Evolutionary conservation across 1,140 invertebrate genomes (phyloP), one percentile per base, ranked within the genome.

Genomic region (Myzus persicae): DNA sequence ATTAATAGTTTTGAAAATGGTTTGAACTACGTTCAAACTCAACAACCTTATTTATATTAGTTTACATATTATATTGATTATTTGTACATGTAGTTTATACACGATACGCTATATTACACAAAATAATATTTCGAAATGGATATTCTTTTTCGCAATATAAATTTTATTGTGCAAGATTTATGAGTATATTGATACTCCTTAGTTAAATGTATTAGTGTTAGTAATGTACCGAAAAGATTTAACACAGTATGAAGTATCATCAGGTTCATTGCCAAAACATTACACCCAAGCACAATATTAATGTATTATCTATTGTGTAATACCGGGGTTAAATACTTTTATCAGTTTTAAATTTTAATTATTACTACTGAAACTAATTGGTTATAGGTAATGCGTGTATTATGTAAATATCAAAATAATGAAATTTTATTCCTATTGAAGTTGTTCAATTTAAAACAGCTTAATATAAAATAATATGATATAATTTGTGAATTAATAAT

Each of bases 221-320:
- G n/a, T 1, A 76, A 76, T 76, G n/a, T 42, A 87, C 3, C 36
- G 14, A 2, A 20, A n/a, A 46, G 6, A 46, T 87, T 87, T 22
- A 90, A 54, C 8, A 88, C 20, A 11, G 18, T 38, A 18, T 51
- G 5, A 42, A 90, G 22, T 46, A 82, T n/a, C 24, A 38, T 54
- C 48, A 54, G 46, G 88, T 90, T 90, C n/a, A n/a, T 90, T 90
- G 22, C 88, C 36, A 90, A 54, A 90, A 90, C 51, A 54, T 24
- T 11, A n/a, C 44, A 18, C n/a, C 7, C 26, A n/a, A 31, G 14
- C 42, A 87, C 84, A 44, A 87, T 40, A 42, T 26, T 11, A 46
- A 14, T 51, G 11, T 51, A 26, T 11, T 38, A 89, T 51, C 31
- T 48, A 89, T 89, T 89, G 38, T 89, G 44, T 89, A 48, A 36